These are phyloP conservation scores for Pseudonaja textilis DNA, from an alignment of 2,113 vertebrate genomes.

Conservation along the genomic window DNA sequence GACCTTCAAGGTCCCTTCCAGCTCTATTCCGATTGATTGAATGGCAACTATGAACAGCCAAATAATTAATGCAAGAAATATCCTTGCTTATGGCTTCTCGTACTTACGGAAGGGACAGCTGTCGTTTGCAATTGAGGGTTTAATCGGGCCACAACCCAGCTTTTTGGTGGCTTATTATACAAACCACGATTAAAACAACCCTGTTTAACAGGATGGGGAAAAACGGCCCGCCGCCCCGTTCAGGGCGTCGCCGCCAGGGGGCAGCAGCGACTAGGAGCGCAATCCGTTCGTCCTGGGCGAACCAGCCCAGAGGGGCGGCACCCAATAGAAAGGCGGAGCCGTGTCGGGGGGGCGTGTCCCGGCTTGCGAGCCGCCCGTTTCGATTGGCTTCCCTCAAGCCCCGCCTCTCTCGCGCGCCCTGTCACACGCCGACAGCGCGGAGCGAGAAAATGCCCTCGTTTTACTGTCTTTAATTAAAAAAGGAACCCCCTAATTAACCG, in stretches of 20 bases:
- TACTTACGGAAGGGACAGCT: not conserved
- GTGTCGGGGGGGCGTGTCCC: not conserved
- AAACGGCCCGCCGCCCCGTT: not conserved
- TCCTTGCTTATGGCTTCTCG: not conserved
- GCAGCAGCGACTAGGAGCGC: not conserved
- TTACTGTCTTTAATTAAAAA: not conserved
- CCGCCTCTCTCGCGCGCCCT: not conserved
- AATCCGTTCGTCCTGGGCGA: rapidly evolving
- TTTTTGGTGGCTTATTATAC: not conserved
- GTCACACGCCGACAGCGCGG: not conserved
- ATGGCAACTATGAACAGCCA: not conserved
- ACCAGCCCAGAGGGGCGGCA: not conserved
- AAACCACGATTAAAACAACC: not conserved
- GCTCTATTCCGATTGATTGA: no score
- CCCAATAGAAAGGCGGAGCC: not conserved
- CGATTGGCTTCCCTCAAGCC: not conserved
- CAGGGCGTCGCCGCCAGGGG: not conserved
- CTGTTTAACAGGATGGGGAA: not conserved
- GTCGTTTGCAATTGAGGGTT: not conserved
- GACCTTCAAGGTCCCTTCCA: no score
- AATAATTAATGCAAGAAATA: not conserved
- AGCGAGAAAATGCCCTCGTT: rapidly evolving
- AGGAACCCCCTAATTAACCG: not conserved
- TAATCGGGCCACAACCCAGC: not conserved
- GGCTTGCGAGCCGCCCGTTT: not conserved